Base-by-base conservation (phyloP, 2,797 vertebrate species). In the Novumbra hubbsi region DNA sequence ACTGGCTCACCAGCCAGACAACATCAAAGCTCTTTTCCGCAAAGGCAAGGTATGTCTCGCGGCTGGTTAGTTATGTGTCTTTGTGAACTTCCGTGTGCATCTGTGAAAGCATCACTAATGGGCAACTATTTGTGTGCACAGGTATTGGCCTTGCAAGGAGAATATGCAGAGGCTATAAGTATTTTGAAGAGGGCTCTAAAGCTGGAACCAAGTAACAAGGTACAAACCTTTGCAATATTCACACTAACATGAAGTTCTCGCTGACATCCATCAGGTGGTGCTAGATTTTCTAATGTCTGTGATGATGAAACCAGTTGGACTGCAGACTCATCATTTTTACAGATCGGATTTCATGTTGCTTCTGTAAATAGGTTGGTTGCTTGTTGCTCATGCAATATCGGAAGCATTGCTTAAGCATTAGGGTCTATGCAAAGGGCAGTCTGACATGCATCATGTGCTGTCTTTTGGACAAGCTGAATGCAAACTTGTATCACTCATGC, bases 141-240 rank as follows among this genome's bases (percentile, higher is more conserved):
- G 98, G 97, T 99, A 0, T 87, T 98, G 86, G 95, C 97, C 5
- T 91, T 97, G 81, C 95, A 96, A 87, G 96, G 96, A 0, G 95
- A 98, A 63, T 97, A 95, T 80, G 91, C 94, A 2, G 95, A 98
- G 74, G 96, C 98, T 81, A 96, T 98, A 81, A 91, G 93, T 77
- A 96, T 94, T 72, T 69, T 99, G 76, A 95, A 95, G 85, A 94
- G 92, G 0, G 96, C 97, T 0, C 83, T 98, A 86, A 98, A 96
- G 89, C 88, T 98, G 90, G 97, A 99, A 75, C 97, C 98, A 41
- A 96, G 94, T 28, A 99, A 97, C 88, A 99, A 98, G 97, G 97
- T 98, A 91, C 57, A 12, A n/a, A 17, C 16, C 50, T 55, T 16
- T 38, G 34, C 52, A 17, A 55, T 9, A 55, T 55, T 55, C 8